Percentiles rank a stretch among this genome's conserved stretches.
phyloP scores from a whole-genome alignment of 1,140 invertebrate genomes.

The Macrobrachium nipponense region DNA sequence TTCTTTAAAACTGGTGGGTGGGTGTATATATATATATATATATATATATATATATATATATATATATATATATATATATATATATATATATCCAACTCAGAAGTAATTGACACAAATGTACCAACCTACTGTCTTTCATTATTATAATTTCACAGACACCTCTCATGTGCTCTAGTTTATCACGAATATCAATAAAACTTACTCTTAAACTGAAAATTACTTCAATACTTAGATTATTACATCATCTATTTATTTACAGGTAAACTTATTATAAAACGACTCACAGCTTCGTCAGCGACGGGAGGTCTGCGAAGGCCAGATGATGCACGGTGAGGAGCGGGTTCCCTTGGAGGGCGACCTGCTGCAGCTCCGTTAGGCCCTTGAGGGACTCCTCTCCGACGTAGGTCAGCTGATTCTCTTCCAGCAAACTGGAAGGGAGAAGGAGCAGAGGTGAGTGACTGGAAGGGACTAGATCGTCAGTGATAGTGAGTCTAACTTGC shows the following conservation, averaged over 20 bases:
- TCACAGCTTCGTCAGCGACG: constrained; percentile 61
- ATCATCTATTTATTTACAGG: no score
- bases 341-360: constrained; percentile 57
- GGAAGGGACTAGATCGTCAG: background rate
- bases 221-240: no score
- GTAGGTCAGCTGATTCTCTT: constrained; percentile 50
- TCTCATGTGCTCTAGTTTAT: no score
- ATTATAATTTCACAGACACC: no score
- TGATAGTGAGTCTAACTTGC: no score
- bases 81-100: background rate
- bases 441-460: background rate
- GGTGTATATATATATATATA: no score
- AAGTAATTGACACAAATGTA: no score
- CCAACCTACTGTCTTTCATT: no score
- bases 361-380: constrained; percentile 38
- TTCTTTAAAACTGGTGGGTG: no score
- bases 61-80: background rate
- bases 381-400: constrained; percentile 41
- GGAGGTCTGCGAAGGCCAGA: constrained; percentile 58
- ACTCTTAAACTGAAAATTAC: no score
- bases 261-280: background rate
- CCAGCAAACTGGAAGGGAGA: constrained; percentile 41
- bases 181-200: no score
- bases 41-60: no score
- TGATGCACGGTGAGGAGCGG: constrained; percentile 50